Evolutionary conservation across 1,140 invertebrate species (phyloP), one percentile per base, ranked within the genome.

Genomic region (Macrostomum lignano): DNA sequence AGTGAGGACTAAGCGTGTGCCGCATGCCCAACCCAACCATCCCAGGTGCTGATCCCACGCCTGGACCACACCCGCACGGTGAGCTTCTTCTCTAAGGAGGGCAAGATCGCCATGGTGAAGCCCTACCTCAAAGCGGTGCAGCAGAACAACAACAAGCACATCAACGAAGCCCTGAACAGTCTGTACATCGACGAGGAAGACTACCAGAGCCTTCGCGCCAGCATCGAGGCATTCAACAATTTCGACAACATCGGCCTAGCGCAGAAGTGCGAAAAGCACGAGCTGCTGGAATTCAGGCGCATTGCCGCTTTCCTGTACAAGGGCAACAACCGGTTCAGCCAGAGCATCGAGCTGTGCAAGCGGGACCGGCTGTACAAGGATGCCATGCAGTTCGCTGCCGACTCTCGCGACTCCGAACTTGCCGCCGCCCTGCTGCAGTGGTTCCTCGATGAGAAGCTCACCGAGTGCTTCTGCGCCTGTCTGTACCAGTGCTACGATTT

Each of bases 271-370:
- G 88, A 98, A 59, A 93, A 91, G 59, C 88, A 98, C 52, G 86
- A 96, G 59, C 64, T 98, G 24, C 91, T 91, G 31, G 91, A 98
- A 61, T 98, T 98, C 60, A 67, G 91, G 58, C 69, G 91, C 44
- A 96, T 98, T 52, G 86, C 88, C 23, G 91, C 91, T 17, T 98
- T 96, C 57, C 61, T 98, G 17, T 98, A 96, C 64, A 96, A 94
- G 65, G 82, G 86, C 40, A 96, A 96, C 61, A 96, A 98, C 57
- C 68, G 88, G 54, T 98, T 88, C 88, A 94, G 93, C 61, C 88
- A 98, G 52, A 86, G 79, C 25, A 84, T 99, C 31, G 88, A 96
- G 35, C 25, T 5, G 9, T 35, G 10, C 7, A 4, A 9, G 11
- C 25, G 7, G 15, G 7, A n/a, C 21, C 7, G 7, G 20, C 33